Percentiles rank a stretch among this genome's conserved stretches.
These are phyloP conservation scores for Falcunculus frontatus DNA, from an alignment of 2,113 vertebrate species.

Conservation along the genomic window DNA sequence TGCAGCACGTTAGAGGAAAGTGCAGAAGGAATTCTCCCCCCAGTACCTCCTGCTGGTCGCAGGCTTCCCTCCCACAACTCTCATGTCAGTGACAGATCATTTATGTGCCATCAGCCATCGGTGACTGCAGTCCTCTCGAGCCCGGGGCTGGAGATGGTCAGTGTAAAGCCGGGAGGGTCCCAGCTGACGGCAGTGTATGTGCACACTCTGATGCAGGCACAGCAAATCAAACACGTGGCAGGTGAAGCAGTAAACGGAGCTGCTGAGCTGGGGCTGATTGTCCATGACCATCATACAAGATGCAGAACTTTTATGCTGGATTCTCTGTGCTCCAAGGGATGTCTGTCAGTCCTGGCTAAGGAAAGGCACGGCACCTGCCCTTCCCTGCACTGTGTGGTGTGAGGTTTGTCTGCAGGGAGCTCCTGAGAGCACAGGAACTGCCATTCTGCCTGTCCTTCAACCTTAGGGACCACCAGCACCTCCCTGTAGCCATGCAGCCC, in stretches of 20 bases:
- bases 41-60: background rate
- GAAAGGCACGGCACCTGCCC: background rate
- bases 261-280: background rate
- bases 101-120: background rate
- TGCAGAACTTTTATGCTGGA: background rate
- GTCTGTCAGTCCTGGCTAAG: background rate
- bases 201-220: background rate
- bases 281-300: fast-evolving
- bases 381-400: background rate
- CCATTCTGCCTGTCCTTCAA: background rate
- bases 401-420: background rate
- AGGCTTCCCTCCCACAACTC: background rate
- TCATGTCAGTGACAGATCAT: background rate
- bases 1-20: background rate
- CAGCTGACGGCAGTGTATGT: background rate
- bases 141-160: background rate
- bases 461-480: background rate
- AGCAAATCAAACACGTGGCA: background rate
- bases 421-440: background rate
- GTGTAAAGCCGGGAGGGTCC: background rate
- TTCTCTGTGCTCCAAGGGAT: background rate
- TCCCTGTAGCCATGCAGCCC: background rate
- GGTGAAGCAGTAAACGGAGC: background rate
- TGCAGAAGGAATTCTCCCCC: background rate
- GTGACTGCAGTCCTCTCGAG: background rate